Base-by-base conservation (phyloP, 2,113 vertebrate species). In the Panthera tigris region DNA sequence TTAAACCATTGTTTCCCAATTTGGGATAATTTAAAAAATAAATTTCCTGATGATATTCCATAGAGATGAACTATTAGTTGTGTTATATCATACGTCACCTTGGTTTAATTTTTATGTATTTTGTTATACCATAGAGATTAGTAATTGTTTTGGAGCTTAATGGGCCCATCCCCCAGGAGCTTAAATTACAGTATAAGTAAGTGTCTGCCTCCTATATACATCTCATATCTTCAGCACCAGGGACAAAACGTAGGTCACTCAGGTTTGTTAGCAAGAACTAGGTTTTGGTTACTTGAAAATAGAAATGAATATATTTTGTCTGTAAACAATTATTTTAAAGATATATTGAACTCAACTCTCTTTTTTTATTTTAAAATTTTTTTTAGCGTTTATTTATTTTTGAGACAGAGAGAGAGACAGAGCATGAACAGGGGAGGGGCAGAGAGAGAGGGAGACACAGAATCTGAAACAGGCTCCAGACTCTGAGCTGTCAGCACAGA, bases 141-240 rank as follows among this genome's bases (percentile, higher is more conserved):
- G 31, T 65, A 61, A 81, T 66, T 57, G 18, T 23, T 41, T 48
- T 39, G 63, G 2, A 36, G 57, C 50, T 21, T 66, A 33, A 90
- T 36, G 11, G 90, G 71, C 50, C 13, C 13, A 63, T 50, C 52
- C 31, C 68, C 69, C 61, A 45, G 19, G 61, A 73, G 86, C 3
- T 88, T 87, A 55, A 66, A 50, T 79, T 50, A 7, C 7, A 73
- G 1, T 48, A 91, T 82, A 91, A 96, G 25, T 71, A 55, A 55
- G 21, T 23, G 33, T 55, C 39, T 61, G 1, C 10, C 14, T 48
- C 1, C 7, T 12, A 1, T 1, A 23, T 18, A 65, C 3, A 6
- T 29, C 12, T 11, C 29, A 68, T 10, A 14, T 76, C 14, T 18
- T 36, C 8, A 48, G 10, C 0, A 5, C 36, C 71, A 1, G 12